Conservation (phyloP, 2,797 vertebrate species). For the Ptychobarbus kaznakovi region DNA sequence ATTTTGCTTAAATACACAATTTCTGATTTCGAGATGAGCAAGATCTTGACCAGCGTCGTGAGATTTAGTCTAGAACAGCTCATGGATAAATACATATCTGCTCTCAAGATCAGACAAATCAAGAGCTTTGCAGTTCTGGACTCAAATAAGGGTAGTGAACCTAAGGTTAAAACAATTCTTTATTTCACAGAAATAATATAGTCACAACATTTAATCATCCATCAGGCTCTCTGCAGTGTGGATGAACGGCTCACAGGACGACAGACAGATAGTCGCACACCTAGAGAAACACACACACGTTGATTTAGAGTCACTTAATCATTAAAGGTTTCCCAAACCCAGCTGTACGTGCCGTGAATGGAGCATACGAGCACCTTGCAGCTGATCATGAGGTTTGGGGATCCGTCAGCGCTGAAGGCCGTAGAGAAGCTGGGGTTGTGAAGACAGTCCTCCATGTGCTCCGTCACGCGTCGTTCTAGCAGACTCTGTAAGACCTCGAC, state of each 20-base stretch:
- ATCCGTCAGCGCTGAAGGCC: conserved; percentile 74
- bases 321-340: too few relatives aligned
- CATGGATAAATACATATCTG: not conserved
- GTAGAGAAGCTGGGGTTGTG: conserved; percentile 85
- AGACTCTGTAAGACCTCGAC: conserved; percentile 75
- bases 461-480: conserved; percentile 80
- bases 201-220: conserved; percentile 11
- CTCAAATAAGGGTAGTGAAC: conserved; percentile 47
- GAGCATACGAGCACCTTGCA: conserved; percentile 76
- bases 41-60: not conserved
- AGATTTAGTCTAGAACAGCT: not conserved
- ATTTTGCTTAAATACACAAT: not conserved
- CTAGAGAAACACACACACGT: conserved; percentile 24
- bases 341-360: conserved; percentile 46
- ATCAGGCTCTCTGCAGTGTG: not conserved
- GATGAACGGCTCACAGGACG: conserved; percentile 66
- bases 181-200: conserved; percentile 64
- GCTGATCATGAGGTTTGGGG: conserved; percentile 84
- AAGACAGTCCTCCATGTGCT: conserved; percentile 83
- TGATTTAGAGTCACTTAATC: too few relatives aligned
- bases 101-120: not conserved
- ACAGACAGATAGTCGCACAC: conserved; percentile 77
- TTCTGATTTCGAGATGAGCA: not conserved
- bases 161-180: conserved; percentile 38
- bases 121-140: not conserved